Conservation (phyloP, 2,888 invertebrate genomes). For the Phorcus lineatus region DNA sequence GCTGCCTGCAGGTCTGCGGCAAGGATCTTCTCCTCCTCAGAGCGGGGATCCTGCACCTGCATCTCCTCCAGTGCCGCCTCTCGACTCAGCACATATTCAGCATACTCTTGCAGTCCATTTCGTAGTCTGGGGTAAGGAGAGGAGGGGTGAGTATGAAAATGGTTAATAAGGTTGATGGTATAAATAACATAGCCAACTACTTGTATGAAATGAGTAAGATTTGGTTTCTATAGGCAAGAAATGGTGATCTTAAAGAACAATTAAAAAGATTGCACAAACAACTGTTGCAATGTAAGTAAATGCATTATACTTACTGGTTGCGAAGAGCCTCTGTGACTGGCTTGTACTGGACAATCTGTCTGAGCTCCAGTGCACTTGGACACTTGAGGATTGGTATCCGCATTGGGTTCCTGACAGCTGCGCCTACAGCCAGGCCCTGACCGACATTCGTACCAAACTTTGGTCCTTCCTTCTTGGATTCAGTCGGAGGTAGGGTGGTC, state of each 20-base stretch:
- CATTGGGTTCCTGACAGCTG: conserved; percentile 50
- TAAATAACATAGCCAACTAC: too few relatives aligned
- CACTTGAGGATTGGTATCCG: conserved; percentile 68
- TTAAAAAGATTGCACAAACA: too few relatives aligned
- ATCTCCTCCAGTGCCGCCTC: conserved; percentile 53
- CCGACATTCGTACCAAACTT: conserved; percentile 72
- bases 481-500: conserved; percentile 69
- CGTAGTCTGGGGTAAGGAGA: conserved; percentile 55
- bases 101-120: conserved; percentile 64
- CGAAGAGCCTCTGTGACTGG: conserved; percentile 64
- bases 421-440: conserved; percentile 69
- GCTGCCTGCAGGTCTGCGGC: conserved; percentile 55
- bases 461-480: conserved; percentile 70
- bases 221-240: too few relatives aligned
- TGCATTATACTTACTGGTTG: conserved; percentile 52
- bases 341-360: conserved; percentile 73
- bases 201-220: too few relatives aligned
- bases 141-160: not conserved
- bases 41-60: conserved; percentile 67
- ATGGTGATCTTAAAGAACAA: too few relatives aligned
- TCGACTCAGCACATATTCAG: conserved; percentile 64
- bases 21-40: conserved; percentile 67
- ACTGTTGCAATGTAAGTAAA: too few relatives aligned
- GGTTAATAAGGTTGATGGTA: not conserved
- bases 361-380: conserved; percentile 67